Evolutionary conservation across 2,113 vertebrate species (phyloP), one percentile per base, ranked within the genome.

Genomic region (Numida meleagris): DNA sequence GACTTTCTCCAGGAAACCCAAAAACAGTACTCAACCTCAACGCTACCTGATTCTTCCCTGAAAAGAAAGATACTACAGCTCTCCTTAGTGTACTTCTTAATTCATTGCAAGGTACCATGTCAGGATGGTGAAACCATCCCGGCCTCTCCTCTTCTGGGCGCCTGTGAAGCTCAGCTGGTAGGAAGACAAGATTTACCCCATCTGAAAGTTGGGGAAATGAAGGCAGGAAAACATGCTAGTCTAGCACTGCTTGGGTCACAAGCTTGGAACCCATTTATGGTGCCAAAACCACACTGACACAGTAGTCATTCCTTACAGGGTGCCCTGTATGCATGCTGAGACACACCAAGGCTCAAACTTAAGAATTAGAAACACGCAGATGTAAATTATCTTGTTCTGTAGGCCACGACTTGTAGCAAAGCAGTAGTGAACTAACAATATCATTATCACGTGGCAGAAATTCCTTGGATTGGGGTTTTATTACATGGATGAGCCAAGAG

Each of bases 381-480:
- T 1, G 7, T 58, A 43, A 34, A 59, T 38, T 24, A 2, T 42
- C 58, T 42, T 78, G 42, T 27, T 90, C 33, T 58, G n/a, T 10
- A 76, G 66, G 67, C 53, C 57, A 13, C 2, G 13, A 40, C 71
- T 51, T 57, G 10, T n/a, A 70, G 24, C 9, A 50, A 85, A 91
- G 79, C 48, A 42, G 33, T 29, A 0, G 0, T 50, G 33, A 85
- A 4, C 40, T 18, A 79, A 34, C 51, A 40, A 14, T 9, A 73
- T 17, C 55, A 6, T 4, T 5, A 4, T 40, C 51, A 29, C 0
- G 0, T 0, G 0, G 61, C 0, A 63, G 55, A 58, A 93, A 78
- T 88, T 84, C 80, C 80, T 68, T 40, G 86, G 70, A 71, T 6
- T 72, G n/a, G 31, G 34, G 21, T 78, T 93, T 72, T 67, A 67